Evolutionary conservation across 2,113 vertebrate species (phyloP), one percentile per base, ranked within the genome.

Genomic region (Callipepla californica): DNA sequence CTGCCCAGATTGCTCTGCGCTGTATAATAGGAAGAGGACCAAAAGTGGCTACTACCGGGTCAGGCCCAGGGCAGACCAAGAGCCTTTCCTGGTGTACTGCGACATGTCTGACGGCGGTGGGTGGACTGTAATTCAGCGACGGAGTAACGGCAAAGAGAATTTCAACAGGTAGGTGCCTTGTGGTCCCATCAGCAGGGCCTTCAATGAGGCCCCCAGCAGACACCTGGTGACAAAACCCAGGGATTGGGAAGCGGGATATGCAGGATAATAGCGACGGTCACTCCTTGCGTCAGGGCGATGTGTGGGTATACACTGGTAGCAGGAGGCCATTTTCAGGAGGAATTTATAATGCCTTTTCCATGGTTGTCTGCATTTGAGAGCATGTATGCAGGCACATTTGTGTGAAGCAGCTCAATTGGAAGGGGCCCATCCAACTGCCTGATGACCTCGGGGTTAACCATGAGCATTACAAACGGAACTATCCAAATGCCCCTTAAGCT

Each of bases 51-150:
- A 98, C 95, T 99, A 99, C 86, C 95, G 98, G 45, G 97, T 99
- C 87, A 96, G 97, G 84, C 98, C 99, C 30, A 95, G 95, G 70
- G 53, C 78, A 5, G 95, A 97, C 4, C 92, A 32, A 44, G 98
- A 99, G 61, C 98, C 98, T 6, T 97, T 99, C 87, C 96, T 98
- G 90, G 98, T 94, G 1, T 99, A 98, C 93, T 99, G 99, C 80
- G 99, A 99, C 85, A 99, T 99, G 99, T 97, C 98, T 7, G 98
- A 99, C 4, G 98, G 98, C 1, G 98, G 98, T 17, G 99, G 98
- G 3, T 99, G 99, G 99, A 99, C 99, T 0, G 98, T 99, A 75
- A 97, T 99, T 53, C 99, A 99, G 93, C 98, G 96, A 58, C 97
- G 99, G 3, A 96, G 98, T 11, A 98, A 98, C 0, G 99, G 99